Base-by-base conservation (phyloP, 2,888 invertebrate species). In the Tribolium freemani region DNA sequence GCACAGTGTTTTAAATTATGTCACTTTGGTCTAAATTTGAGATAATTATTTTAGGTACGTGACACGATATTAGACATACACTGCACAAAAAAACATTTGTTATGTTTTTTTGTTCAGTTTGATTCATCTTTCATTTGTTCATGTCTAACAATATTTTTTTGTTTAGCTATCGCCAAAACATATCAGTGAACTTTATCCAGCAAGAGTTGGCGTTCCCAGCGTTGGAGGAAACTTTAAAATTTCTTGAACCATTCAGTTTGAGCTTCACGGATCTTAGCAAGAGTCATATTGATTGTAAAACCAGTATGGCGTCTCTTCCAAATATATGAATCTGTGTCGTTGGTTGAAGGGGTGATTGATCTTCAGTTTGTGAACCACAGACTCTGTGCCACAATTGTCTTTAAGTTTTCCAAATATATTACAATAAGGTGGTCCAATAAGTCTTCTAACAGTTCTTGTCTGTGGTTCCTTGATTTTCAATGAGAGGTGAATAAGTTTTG, bases 161-260 rank as follows among this genome's bases (percentile, higher is more conserved):
- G 84, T 86, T 86, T 93, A 97, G 97, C 91, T 97, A 96, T 91
- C 97, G 97, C 85, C 97, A 96, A 89, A 92, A 90, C 88, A 91
- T 98, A 89, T 93, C 94, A 83, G 91, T 96, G 89, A 92, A 93
- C 87, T 94, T 93, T 91, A 90, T 98, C 88, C 89, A 91, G 86
- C 92, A 92, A 88, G 93, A 95, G 90, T 91, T 98, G 91, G 96
- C 94, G 85, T 97, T 97, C 90, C 91, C 92, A 84, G 92, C 93
- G 81, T 88, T 88, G 86, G 93, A 93, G 87, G 94, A 95, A 87
- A 95, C 95, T 88, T 88, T 92, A 87, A 94, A 95, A 87, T 98
- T 97, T 92, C 91, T 98, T 86, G 90, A 90, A 86, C 93, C 93
- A 84, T 93, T 94, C 87, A 92, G 91, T 88, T 90, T 96, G 85